Percentiles rank a stretch among this genome's conserved stretches.
Evolutionary conservation across 2,797 vertebrate species (phyloP).

Genomic region (Leontocebus nigricollis): DNA sequence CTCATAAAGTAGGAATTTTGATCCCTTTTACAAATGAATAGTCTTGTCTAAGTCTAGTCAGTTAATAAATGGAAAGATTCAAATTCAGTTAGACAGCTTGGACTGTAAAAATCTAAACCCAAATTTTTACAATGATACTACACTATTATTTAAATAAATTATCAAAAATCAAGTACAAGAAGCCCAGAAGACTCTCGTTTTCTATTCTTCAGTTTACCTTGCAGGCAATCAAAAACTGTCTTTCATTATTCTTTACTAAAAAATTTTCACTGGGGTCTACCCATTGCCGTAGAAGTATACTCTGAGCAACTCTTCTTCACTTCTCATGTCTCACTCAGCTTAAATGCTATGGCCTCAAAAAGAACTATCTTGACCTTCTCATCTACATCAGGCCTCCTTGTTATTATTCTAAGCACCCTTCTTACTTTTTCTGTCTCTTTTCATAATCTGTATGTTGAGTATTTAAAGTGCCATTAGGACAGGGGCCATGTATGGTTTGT

Average conservation of each 20-base stretch:
- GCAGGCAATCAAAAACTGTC: not conserved
- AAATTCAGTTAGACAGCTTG: not conserved
- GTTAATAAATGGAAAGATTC: not conserved
- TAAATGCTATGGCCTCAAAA: conserved; percentile 24
- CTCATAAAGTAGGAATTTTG: not conserved
- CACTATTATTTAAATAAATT: not conserved
- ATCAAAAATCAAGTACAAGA: not conserved
- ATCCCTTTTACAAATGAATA: not conserved
- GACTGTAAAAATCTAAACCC: not conserved
- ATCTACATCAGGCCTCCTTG: not conserved
- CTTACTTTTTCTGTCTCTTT: conserved; percentile 4
- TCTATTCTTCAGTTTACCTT: not conserved
- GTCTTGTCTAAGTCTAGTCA: not conserved
- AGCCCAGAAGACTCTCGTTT: not conserved
- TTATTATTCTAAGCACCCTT: not conserved
- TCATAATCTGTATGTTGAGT: not conserved
- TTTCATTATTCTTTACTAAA: not conserved
- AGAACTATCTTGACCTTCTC: not conserved
- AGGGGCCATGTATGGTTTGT: not conserved
- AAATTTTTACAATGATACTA: conserved; percentile 5
- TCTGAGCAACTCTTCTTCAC: not conserved
- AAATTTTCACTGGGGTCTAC: not conserved
- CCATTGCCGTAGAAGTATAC: not conserved
- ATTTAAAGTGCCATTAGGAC: not conserved
- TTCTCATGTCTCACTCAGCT: not conserved